Percentiles rank a stretch among this genome's conserved stretches.
Evolutionary conservation across 30 jellyfish, hydroid and myxozoan genomes (phyloP).

Genomic region (Mastigias papua): DNA sequence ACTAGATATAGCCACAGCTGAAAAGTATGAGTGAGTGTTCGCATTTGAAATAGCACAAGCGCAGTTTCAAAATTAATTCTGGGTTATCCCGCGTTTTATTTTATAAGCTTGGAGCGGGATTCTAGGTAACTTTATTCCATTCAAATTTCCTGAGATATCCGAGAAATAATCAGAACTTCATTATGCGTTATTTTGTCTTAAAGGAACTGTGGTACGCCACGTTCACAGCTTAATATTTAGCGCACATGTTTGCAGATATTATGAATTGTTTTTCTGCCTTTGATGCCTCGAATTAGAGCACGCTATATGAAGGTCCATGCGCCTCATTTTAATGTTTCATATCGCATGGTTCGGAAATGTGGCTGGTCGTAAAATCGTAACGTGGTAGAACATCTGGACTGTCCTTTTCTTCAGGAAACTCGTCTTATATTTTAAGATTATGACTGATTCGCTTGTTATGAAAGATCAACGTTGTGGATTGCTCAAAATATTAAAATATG

Average conservation of each 20-base stretch:
- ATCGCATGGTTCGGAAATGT: constrained; percentile 54
- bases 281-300: constrained; percentile 4
- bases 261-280: not conserved
- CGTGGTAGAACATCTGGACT: constrained; percentile 58
- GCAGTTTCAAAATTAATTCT: too few species aligned
- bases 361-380: constrained; percentile 44
- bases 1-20: too few species aligned
- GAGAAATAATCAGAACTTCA: not conserved
- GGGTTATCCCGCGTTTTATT: not conserved
- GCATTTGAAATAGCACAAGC: not conserved
- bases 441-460: not conserved
- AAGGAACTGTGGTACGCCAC: not conserved
- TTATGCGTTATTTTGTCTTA: not conserved
- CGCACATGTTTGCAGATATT: constrained; percentile 3
- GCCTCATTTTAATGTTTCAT: constrained; percentile 21
- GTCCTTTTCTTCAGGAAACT: not conserved
- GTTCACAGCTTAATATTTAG: not conserved
- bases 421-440: not conserved
- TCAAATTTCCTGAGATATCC: not conserved
- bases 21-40: too few species aligned
- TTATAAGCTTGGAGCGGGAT: not conserved
- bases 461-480: not conserved
- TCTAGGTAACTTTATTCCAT: not conserved
- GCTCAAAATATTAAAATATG: not conserved
- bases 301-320: constrained; percentile 23